These are phyloP conservation scores for Gymnoscelis rufifasciata DNA, from an alignment of 2,888 invertebrate genomes.

Conservation along the genomic window DNA sequence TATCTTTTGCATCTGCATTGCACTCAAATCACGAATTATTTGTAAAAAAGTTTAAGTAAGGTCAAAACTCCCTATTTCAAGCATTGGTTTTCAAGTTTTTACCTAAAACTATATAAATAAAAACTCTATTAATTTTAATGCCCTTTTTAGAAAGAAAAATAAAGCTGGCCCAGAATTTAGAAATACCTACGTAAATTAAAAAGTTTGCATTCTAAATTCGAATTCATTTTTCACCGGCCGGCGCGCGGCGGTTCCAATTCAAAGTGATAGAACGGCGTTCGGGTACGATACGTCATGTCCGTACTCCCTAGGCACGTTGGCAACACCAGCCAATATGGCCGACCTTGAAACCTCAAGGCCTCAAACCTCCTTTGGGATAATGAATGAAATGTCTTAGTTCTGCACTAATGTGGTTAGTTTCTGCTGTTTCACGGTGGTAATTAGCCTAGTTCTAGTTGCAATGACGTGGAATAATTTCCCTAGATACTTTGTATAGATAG, in stretches of 20 bases:
- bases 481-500: too few species aligned
- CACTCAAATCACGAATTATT: too few species aligned
- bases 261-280: conserved; percentile 5
- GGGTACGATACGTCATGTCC: conserved; percentile 45
- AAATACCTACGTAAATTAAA: background rate
- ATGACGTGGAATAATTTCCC: background rate
- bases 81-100: too few species aligned
- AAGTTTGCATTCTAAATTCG: background rate
- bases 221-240: conserved; percentile 1
- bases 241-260: background rate
- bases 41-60: too few species aligned
- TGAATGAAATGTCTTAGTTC: conserved; percentile 8
- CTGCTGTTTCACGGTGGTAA: conserved; percentile 1
- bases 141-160: background rate
- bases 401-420: conserved; percentile 10
- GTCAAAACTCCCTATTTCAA: too few species aligned
- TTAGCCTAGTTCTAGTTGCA: conserved; percentile 12
- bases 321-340: conserved; percentile 35
- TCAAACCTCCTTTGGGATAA: conserved; percentile 17
- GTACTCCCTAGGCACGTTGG: conserved; percentile 33
- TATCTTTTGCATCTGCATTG: too few species aligned
- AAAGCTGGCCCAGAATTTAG: background rate
- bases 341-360: conserved; percentile 35
- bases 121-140: too few species aligned
- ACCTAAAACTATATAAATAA: too few species aligned